Evolutionary conservation across 2,797 vertebrate species (phyloP).

Genomic region (Pelobates cultripes): DNA sequence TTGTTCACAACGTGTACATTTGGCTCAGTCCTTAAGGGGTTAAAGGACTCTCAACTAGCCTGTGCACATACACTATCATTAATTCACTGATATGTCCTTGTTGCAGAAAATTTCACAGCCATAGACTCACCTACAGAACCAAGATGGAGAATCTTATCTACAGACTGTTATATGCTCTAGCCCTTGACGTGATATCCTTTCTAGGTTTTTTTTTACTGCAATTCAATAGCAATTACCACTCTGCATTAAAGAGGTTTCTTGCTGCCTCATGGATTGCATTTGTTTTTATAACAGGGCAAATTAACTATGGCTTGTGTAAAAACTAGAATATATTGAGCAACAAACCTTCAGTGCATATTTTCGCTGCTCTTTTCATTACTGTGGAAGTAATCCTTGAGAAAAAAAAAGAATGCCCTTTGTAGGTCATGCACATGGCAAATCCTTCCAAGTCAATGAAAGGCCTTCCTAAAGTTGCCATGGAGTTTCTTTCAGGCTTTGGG

Average conservation of each 20-base stretch:
- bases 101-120: too few relatives aligned
- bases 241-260: not conserved
- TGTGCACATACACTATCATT: too few relatives aligned
- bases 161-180: too few relatives aligned
- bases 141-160: too few relatives aligned
- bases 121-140: too few relatives aligned
- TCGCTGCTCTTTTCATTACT: constrained; percentile 64
- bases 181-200: not conserved
- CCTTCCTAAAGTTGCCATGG: constrained; percentile 58
- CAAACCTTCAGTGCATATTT: constrained; percentile 42
- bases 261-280: too few relatives aligned
- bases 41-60: too few relatives aligned
- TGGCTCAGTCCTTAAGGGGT: too few relatives aligned
- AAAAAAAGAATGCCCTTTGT: constrained; percentile 56
- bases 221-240: not conserved
- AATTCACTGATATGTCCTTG: too few relatives aligned
- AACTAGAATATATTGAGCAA: constrained; percentile 26
- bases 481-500: constrained; percentile 49
- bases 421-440: constrained; percentile 51
- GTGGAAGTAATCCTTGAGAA: constrained; percentile 55
- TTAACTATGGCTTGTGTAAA: not conserved
- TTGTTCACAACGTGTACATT: too few relatives aligned
- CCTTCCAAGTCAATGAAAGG: constrained; percentile 57
- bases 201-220: not conserved
- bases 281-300: not conserved